Percentiles rank a stretch among this genome's conserved stretches.
These are phyloP conservation scores for Orchesellides sinensis DNA, from an alignment of 2,888 invertebrate species.

Conservation along the genomic window DNA sequence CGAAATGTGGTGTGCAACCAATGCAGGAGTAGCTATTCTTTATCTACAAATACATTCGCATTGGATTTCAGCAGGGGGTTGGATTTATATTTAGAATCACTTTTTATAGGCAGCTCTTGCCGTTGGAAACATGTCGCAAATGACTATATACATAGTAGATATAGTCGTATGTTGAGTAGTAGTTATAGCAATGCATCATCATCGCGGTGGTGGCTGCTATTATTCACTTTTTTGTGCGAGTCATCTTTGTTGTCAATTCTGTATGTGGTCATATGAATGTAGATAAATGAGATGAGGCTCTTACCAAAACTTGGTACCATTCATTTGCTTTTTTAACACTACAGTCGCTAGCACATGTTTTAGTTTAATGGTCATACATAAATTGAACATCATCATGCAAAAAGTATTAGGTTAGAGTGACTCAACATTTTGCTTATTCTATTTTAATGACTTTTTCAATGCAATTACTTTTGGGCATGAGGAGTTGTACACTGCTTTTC, in stretches of 20 bases:
- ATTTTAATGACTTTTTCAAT: too few species aligned
- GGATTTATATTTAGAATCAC: constrained; percentile 52
- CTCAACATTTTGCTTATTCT: constrained; percentile 11
- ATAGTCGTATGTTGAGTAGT: too few species aligned
- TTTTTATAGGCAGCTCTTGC: constrained; percentile 49
- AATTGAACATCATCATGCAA: not conserved
- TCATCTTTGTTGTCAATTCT: constrained; percentile 49
- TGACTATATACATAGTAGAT: constrained; percentile 34
- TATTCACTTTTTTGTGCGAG: not conserved
- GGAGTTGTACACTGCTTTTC: too few species aligned
- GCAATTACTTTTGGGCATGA: too few species aligned
- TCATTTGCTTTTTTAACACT: constrained; percentile 2
- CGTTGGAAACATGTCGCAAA: constrained; percentile 62
- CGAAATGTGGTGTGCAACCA: constrained; percentile 60
- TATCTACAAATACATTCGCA: constrained; percentile 60
- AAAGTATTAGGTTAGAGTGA: not conserved
- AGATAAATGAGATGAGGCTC: too few species aligned
- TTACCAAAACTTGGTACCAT: not conserved
- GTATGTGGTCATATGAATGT: constrained; percentile 56
- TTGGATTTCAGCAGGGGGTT: constrained; percentile 62
- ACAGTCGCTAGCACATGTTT: not conserved
- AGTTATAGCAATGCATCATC: not conserved
- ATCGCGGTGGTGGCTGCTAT: not conserved
- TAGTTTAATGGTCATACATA: not conserved
- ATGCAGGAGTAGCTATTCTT: constrained; percentile 33